These are phyloP conservation scores for Mustelus asterias DNA, from an alignment of 2,113 vertebrate genomes.

Conservation along the genomic window DNA sequence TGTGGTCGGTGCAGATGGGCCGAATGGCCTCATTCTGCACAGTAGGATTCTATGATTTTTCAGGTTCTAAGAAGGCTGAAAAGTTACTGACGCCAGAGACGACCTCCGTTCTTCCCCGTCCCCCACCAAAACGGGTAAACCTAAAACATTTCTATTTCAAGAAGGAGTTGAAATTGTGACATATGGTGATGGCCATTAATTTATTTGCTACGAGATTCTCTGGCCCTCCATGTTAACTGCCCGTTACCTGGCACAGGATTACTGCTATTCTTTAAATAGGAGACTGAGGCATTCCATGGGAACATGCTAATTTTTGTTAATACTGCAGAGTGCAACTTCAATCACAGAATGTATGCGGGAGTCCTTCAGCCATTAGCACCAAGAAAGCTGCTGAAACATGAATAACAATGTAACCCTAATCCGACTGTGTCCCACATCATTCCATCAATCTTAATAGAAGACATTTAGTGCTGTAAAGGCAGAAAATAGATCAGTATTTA, in stretches of 20 bases:
- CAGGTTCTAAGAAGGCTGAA: not conserved
- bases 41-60: too few relatives aligned
- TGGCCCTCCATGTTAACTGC: not conserved
- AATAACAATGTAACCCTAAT: not conserved
- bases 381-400: slow-evolving; percentile 25
- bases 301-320: not conserved
- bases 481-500: slow-evolving; percentile 12
- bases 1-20: too few relatives aligned
- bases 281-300: not conserved
- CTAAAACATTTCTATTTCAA: not conserved
- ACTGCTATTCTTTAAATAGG: not conserved
- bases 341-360: not conserved
- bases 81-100: not conserved
- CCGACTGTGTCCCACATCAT: slow-evolving; percentile 12
- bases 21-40: too few relatives aligned
- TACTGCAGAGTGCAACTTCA: not conserved
- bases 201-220: not conserved
- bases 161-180: too few relatives aligned
- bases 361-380: not conserved
- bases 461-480: not conserved
- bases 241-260: not conserved
- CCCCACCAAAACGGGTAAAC: too few relatives aligned
- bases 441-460: slow-evolving; percentile 34
- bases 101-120: too few relatives aligned
- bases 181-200: not conserved